These are phyloP conservation scores for Lathamus discolor DNA, from an alignment of 2,113 vertebrate species.

Conservation along the genomic window DNA sequence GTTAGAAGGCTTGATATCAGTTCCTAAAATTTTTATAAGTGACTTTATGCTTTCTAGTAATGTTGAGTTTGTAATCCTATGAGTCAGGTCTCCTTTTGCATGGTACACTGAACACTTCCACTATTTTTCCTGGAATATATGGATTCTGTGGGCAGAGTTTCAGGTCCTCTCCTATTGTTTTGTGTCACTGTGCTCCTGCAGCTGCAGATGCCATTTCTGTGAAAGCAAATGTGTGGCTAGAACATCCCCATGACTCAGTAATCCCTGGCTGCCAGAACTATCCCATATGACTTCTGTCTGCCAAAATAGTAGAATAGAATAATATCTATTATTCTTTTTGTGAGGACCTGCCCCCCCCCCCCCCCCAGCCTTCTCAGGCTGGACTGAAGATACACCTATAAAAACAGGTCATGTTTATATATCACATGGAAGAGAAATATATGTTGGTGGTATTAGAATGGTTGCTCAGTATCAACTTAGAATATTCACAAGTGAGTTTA, in stretches of 20 bases:
- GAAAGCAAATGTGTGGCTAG: not conserved
- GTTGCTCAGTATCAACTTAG: not conserved
- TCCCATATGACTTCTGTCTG: not conserved
- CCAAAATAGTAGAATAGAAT: not conserved
- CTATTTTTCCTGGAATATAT: not conserved
- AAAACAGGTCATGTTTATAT: not conserved
- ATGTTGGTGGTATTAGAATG: not conserved
- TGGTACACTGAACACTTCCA: not conserved
- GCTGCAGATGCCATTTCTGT: not conserved
- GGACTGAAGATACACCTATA: not conserved
- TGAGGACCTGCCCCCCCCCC: not conserved
- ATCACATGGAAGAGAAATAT: not conserved
- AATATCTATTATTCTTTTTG: not conserved
- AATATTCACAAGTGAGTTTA: not conserved
- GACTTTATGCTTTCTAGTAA: conserved; percentile 19
- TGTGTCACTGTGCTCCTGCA: not conserved
- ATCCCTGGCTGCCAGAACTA: not conserved
- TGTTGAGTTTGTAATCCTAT: conserved; percentile 22
- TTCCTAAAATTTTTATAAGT: not conserved
- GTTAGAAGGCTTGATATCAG: not conserved
- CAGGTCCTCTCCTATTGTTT: not conserved
- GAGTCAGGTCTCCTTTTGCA: not conserved
- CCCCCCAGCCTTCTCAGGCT: not conserved
- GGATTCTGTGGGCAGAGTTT: not conserved
- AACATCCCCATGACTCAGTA: not conserved